Conservation (phyloP, 2,113 vertebrate species). For the Melanerpes aurifrons region DNA sequence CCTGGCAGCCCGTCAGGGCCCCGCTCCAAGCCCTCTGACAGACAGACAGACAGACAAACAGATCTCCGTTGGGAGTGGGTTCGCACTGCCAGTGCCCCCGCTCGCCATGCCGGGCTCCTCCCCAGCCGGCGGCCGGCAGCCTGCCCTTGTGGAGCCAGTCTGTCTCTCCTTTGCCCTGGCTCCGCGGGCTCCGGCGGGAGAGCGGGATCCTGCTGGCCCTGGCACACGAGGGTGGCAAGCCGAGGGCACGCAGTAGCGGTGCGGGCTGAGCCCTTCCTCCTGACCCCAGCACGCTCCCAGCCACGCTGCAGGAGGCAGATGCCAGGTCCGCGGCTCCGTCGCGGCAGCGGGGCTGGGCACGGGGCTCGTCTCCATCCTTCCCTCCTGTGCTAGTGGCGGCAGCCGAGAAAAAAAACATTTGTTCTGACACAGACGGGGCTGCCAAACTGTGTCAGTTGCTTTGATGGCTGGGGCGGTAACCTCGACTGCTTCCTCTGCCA, state of each 20-base stretch:
- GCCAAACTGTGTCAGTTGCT: conserved; percentile 10
- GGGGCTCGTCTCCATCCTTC: not conserved
- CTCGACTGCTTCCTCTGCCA: conserved; percentile 11
- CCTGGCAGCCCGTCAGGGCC: not conserved
- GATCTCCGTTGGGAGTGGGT: not conserved
- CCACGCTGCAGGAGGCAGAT: not conserved
- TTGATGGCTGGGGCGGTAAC: not conserved
- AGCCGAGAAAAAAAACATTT: not conserved
- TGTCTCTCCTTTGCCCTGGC: not conserved
- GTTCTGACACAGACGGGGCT: not conserved
- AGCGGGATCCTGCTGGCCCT: not conserved
- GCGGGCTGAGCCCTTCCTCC: not conserved
- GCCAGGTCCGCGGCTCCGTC: not conserved
- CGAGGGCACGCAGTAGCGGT: fast-evolving
- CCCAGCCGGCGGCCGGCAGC: not conserved
- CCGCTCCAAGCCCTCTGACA: not conserved
- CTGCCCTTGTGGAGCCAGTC: fast-evolving
- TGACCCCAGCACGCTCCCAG: not conserved
- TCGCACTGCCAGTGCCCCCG: not conserved
- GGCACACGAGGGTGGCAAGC: fast-evolving
- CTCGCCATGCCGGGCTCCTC: not conserved
- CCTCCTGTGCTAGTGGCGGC: not conserved
- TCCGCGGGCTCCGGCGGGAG: not conserved
- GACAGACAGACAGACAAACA: not conserved
- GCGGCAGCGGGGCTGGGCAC: not conserved